phyloP scores from a whole-genome alignment of 2,888 invertebrate species.

The Leptinotarsa haldemani region DNA sequence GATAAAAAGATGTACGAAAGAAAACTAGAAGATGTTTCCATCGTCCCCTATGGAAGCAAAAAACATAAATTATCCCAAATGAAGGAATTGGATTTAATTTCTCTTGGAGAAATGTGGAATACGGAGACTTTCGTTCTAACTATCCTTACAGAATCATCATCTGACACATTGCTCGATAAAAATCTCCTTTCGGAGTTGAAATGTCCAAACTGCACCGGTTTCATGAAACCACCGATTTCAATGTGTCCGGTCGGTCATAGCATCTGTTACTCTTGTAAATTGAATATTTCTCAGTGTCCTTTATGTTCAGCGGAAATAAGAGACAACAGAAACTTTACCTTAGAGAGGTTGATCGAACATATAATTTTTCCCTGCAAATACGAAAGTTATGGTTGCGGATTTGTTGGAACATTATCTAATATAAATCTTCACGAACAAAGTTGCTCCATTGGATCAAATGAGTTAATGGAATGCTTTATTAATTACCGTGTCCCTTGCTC shows the following conservation, averaged over 20 bases:
- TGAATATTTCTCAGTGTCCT: constrained; percentile 16
- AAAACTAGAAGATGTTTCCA: neutral
- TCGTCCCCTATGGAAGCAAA: neutral
- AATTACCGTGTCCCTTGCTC: neutral
- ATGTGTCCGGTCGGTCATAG: constrained; percentile 19
- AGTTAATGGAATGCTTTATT: neutral
- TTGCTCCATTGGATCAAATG: neutral
- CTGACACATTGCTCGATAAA: neutral
- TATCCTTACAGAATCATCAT: neutral
- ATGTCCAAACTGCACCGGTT: constrained; percentile 17
- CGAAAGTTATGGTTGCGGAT: neutral
- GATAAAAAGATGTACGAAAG: neutral
- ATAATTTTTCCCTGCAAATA: constrained; percentile 18
- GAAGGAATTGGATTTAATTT: neutral
- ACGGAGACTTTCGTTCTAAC: neutral
- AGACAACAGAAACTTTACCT: constrained; percentile 18
- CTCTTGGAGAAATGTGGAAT: neutral
- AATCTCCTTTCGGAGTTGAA: constrained; percentile 15
- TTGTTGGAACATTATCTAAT: constrained; percentile 3
- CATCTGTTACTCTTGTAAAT: constrained; percentile 9
- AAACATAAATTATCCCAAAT: neutral
- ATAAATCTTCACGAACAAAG: neutral
- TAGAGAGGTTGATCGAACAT: constrained; percentile 20
- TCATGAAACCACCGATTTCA: constrained; percentile 16
- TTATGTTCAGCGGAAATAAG: neutral